These are phyloP conservation scores for Limnephilus lunatus DNA, from an alignment of 2,888 invertebrate species.

Conservation along the genomic window DNA sequence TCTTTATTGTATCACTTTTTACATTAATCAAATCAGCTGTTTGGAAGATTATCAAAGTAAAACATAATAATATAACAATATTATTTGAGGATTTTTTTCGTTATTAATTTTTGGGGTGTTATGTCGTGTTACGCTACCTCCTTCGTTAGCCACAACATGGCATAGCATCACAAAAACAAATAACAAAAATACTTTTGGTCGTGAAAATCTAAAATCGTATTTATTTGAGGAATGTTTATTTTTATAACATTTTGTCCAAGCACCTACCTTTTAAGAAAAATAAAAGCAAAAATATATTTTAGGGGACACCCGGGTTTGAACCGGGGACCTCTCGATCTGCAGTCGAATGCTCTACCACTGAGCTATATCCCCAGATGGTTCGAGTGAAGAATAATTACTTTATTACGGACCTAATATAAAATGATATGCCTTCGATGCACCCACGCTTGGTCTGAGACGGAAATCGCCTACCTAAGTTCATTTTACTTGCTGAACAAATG, in stretches of 20 bases:
- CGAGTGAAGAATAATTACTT: neutral
- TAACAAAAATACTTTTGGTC: too few species aligned
- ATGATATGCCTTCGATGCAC: neutral
- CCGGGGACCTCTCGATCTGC: conserved; percentile 94
- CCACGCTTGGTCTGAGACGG: neutral
- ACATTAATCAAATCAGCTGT: neutral
- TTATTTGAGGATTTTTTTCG: too few species aligned
- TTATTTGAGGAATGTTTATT: too few species aligned
- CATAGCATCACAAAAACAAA: too few species aligned
- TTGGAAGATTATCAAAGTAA: neutral
- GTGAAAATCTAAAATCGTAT: too few species aligned
- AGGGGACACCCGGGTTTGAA: conserved; percentile 91
- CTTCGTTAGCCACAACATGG: too few species aligned
- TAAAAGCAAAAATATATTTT: neutral
- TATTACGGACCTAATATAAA: too few species aligned
- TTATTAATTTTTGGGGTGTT: too few species aligned
- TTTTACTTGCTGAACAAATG: neutral
- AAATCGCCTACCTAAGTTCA: neutral
- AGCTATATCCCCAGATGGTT: conserved; percentile 82
- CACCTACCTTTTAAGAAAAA: too few species aligned
- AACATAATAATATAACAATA: too few species aligned
- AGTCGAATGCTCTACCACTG: conserved; percentile 95
- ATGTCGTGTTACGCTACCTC: too few species aligned
- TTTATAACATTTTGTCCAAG: too few species aligned
- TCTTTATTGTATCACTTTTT: neutral